Evolutionary conservation across 2,113 vertebrate genomes (phyloP).

Genomic region (Marmota flaviventris): DNA sequence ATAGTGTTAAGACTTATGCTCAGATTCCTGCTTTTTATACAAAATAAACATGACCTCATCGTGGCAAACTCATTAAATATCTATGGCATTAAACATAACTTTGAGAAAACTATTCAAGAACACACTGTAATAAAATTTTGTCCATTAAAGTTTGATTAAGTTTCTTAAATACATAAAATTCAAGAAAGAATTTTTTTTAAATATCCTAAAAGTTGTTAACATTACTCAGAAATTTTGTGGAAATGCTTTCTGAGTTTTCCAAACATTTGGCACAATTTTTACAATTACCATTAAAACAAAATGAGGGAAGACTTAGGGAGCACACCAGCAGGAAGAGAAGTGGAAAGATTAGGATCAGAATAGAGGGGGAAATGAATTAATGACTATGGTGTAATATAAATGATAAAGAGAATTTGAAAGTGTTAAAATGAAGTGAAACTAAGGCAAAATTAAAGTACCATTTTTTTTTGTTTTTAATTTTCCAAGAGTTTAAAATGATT

Average conservation of each 20-base stretch:
- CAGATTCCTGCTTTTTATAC: background rate
- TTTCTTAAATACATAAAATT: slow-evolving; percentile 2
- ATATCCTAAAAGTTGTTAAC: background rate
- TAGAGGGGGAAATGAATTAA: background rate
- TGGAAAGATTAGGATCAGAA: background rate
- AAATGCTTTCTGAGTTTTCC: background rate
- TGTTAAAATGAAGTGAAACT: background rate
- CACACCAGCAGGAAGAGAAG: background rate
- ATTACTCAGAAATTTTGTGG: background rate
- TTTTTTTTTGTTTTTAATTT: background rate
- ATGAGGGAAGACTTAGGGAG: background rate
- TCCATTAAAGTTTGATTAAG: background rate
- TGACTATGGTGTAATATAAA: background rate
- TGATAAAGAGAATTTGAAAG: background rate
- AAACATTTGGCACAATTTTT: background rate
- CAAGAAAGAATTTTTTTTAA: background rate
- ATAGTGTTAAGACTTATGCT: background rate
- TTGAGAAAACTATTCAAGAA: background rate
- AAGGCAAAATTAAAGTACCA: background rate
- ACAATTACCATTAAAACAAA: background rate
- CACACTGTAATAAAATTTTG: slow-evolving; percentile 20
- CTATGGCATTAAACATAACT: background rate
- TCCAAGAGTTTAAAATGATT: background rate
- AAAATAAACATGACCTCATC: background rate
- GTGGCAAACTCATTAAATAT: background rate